phyloP scores from a whole-genome alignment of 1,140 invertebrate species.

The Atta cephalotes region DNA sequence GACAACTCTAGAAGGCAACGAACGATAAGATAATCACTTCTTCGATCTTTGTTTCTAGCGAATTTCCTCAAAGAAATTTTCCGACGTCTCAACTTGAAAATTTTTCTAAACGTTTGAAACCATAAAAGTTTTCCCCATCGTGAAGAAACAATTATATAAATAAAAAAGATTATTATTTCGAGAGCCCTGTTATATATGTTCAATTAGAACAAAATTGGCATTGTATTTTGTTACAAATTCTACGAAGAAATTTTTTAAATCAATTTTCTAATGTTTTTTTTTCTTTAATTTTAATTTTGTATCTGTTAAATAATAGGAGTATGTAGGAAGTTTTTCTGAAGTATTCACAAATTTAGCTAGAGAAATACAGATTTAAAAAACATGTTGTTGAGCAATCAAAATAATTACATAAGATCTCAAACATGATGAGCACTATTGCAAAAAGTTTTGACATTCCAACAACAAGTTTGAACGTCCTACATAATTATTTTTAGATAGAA shows the following conservation, averaged over 20 bases:
- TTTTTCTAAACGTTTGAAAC: neutral
- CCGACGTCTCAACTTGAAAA: neutral
- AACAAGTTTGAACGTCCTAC: no score
- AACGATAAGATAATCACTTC: conserved; percentile 23
- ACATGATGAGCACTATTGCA: no score
- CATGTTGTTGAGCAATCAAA: no score
- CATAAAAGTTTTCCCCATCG: neutral
- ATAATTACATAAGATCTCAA: no score
- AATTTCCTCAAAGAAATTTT: neutral
- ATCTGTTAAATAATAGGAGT: neutral
- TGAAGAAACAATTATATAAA: neutral
- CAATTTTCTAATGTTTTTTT: neutral
- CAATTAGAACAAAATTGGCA: neutral
- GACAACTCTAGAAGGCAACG: conserved; percentile 3
- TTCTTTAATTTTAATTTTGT: neutral
- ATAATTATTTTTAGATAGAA: no score
- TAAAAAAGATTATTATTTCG: conserved; percentile 7
- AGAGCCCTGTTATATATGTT: neutral
- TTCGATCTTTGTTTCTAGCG: no score
- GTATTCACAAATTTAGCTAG: no score
- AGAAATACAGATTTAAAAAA: no score
- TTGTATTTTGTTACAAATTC: neutral
- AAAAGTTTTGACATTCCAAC: no score
- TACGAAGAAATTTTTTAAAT: neutral
- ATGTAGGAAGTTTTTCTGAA: no score